Evolutionary conservation across 2,888 invertebrate species (phyloP), one percentile per base, ranked within the genome.

Genomic region (Euphydryas editha): DNA sequence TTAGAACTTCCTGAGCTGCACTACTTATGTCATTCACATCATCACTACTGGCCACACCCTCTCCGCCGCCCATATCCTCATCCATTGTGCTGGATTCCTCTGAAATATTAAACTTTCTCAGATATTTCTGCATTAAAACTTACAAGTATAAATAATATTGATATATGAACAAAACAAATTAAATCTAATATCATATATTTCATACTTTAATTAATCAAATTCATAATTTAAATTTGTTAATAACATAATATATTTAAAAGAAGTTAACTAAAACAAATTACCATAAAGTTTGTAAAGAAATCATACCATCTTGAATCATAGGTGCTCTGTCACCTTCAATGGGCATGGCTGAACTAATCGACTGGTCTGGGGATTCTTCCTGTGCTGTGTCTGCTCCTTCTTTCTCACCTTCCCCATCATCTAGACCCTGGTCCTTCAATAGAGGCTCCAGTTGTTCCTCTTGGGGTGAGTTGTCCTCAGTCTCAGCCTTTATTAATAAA

Each of bases 21-120:
- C 92, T 93, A 71, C 92, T 92, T 56, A 93, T 92, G 62, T 92
- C 93, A 65, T 92, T 91, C 5, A 93, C 90, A 73, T 93, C 93
- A 69, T 93, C 93, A 69, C 93, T 93, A 77, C 93, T 93, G 4
- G 93, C 93, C 0, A 93, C 93, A 3, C 92, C 93, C 69, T 92
- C 92, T 0, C 90, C 91, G 11, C 90, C 92, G 2, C 91, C 92
- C 87, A 92, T 87, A 66, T 92, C 92, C 75, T 92, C 92, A 66
- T 92, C 92, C 92, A 92, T 92, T 73, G 92, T 92, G 76, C 92
- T 92, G 15, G 92, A 92, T 76, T 92, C 92, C 79, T 92, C 93
- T 92, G 62, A 1, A 72, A 68, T 18, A 13, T 18, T 56, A 59
- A 42, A 59, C 51, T 20, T 36, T 42, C 20, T 49, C 11, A 21